Evolutionary conservation across 2,888 invertebrate species (phyloP).

Genomic region (Morpho deidamia): DNA sequence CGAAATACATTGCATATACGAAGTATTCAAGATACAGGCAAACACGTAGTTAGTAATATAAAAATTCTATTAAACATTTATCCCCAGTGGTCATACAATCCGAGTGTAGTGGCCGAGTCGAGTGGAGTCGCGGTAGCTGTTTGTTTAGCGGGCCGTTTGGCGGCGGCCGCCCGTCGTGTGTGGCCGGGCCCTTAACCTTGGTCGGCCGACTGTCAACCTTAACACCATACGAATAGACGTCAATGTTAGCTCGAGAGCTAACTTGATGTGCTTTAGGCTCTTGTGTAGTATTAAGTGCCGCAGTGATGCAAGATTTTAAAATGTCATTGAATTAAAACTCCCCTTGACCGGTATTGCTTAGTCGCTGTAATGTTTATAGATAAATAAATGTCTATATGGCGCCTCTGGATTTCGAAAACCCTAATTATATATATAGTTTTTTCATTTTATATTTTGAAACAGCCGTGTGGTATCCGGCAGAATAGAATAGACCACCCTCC

Average conservation of each 20-base stretch:
- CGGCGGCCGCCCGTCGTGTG: slow-evolving; percentile 54
- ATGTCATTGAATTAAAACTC: slow-evolving; percentile 5
- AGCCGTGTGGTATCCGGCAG: no score
- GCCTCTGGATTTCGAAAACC: no score
- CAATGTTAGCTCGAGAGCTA: not conserved
- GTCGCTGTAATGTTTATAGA: no score
- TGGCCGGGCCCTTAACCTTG: slow-evolving; percentile 25
- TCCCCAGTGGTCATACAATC: not conserved
- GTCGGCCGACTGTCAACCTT: slow-evolving; percentile 11
- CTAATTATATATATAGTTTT: no score
- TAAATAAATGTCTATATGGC: no score
- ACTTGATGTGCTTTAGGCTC: not conserved
- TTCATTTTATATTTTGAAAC: no score
- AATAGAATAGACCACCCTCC: no score
- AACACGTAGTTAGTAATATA: no score
- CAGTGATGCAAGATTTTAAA: not conserved
- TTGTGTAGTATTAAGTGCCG: not conserved
- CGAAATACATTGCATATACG: no score
- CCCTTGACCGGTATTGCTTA: slow-evolving; percentile 3
- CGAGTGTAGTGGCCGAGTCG: slow-evolving; percentile 10
- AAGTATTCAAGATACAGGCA: no score
- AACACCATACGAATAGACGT: not conserved
- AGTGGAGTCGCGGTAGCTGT: slow-evolving; percentile 25
- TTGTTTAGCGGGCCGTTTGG: slow-evolving; percentile 32
- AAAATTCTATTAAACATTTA: no score